These are phyloP conservation scores for Pogonognathellus flavescens DNA, from an alignment of 1,140 invertebrate species.

Conservation along the genomic window DNA sequence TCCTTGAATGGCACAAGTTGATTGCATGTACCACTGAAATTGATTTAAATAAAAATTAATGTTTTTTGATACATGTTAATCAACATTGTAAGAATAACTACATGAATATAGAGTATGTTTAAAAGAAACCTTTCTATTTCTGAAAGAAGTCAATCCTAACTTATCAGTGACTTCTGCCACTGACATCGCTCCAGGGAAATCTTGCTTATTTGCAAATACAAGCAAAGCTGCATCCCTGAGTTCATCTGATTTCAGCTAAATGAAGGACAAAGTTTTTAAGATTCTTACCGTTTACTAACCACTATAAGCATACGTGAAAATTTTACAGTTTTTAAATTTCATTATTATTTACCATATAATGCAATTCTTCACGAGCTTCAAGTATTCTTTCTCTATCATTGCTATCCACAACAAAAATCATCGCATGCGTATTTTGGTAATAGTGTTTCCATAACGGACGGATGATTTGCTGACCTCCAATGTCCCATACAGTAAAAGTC, in stretches of 20 bases:
- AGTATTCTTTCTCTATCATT: constrained; percentile 72
- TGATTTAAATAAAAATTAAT: background rate
- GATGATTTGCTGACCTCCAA: constrained; percentile 76
- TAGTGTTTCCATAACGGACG: constrained; percentile 76
- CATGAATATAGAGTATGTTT: background rate
- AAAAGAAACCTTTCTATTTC: background rate
- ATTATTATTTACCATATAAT: constrained; percentile 71
- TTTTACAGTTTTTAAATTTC: constrained; percentile 70
- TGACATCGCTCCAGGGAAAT: constrained; percentile 65
- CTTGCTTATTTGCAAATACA: constrained; percentile 74
- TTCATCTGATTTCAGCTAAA: constrained; percentile 67
- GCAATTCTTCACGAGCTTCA: constrained; percentile 73
- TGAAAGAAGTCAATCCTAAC: constrained; percentile 72
- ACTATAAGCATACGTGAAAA: background rate
- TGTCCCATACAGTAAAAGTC: constrained; percentile 76
- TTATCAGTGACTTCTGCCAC: constrained; percentile 72
- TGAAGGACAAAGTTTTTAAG: background rate
- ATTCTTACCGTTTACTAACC: background rate
- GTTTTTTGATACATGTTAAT: background rate
- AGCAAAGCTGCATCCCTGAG: constrained; percentile 73
- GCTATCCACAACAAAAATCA: constrained; percentile 75
- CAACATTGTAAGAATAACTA: background rate
- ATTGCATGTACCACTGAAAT: constrained; percentile 24
- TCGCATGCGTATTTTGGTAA: constrained; percentile 74
- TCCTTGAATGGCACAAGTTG: background rate